Conservation (phyloP, 2,888 invertebrate genomes). For the Epinotia bilunana region DNA sequence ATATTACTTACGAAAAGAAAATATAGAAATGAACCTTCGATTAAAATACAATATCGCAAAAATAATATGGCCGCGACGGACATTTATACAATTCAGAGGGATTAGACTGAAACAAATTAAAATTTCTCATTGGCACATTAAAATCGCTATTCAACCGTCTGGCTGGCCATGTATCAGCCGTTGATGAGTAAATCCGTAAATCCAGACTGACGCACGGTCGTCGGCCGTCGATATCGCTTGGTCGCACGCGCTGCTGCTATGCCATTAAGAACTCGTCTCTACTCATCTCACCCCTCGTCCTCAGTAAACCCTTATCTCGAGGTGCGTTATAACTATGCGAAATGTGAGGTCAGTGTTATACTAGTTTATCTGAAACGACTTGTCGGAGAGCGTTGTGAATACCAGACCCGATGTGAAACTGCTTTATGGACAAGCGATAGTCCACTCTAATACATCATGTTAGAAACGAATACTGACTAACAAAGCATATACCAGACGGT, state of each 20-base stretch:
- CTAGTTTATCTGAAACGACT: not conserved
- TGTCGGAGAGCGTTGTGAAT: not conserved
- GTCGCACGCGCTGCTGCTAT: conserved; percentile 42
- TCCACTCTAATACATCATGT: conserved; percentile 2
- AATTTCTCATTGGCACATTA: conserved; percentile 38
- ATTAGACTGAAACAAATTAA: conserved; percentile 26
- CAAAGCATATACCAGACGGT: not conserved
- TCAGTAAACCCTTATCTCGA: not conserved
- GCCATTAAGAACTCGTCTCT: not conserved
- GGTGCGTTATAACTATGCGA: not conserved
- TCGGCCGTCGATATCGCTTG: conserved; percentile 54
- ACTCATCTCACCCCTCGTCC: not conserved
- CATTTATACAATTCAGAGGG: not conserved
- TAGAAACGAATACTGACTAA: conserved; percentile 4
- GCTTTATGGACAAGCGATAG: conserved; percentile 17
- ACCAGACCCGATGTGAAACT: conserved; percentile 16
- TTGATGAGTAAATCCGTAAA: conserved; percentile 71
- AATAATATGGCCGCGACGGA: not conserved
- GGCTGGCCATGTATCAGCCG: conserved; percentile 47
- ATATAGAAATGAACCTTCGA: not conserved
- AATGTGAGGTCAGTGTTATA: not conserved
- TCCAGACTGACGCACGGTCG: conserved; percentile 63
- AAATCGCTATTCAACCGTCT: conserved; percentile 47
- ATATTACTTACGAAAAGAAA: not conserved
- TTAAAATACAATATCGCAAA: not conserved